These are phyloP conservation scores for Myoxocephalus aenaeus DNA, from an alignment of 2,797 vertebrate species.

Conservation along the genomic window DNA sequence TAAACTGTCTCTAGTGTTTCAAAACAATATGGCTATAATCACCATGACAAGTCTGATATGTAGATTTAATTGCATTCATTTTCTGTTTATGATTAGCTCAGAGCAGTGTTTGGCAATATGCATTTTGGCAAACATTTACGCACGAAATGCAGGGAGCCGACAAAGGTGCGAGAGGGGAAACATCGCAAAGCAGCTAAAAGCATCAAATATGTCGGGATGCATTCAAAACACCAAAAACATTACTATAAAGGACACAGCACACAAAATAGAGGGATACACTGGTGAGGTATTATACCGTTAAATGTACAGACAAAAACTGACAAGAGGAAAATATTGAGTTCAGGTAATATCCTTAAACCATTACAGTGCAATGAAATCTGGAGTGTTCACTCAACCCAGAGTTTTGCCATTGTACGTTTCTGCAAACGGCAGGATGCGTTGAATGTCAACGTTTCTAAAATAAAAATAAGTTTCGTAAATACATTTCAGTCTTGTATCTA, in stretches of 20 bases:
- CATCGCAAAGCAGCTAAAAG: conserved; percentile 42
- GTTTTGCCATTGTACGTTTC: neutral
- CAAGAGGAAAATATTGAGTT: conserved; percentile 23
- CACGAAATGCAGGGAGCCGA: conserved; percentile 29
- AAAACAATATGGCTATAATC: conserved; percentile 68
- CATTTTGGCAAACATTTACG: conserved; percentile 59
- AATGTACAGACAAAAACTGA: conserved; percentile 44
- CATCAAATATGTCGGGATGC: conserved; percentile 59
- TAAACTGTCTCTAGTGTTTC: conserved; percentile 41
- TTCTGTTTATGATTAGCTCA: conserved; percentile 50
- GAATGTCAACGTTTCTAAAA: neutral
- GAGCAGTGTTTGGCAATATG: conserved; percentile 58
- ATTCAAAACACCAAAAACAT: conserved; percentile 66
- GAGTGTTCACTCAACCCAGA: conserved; percentile 8
- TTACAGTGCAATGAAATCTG: conserved; percentile 18
- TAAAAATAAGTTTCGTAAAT: neutral
- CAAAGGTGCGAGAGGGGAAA: conserved; percentile 12
- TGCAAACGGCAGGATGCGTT: neutral
- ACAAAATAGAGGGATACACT: conserved; percentile 52
- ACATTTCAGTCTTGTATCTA: neutral
- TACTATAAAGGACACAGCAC: conserved; percentile 54
- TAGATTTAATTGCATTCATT: conserved; percentile 62
- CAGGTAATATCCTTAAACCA: conserved; percentile 25
- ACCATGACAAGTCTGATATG: conserved; percentile 59
- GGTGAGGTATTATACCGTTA: conserved; percentile 51